Base-by-base conservation (phyloP, 2,113 vertebrate genomes). In the Larimichthys crocea region DNA sequence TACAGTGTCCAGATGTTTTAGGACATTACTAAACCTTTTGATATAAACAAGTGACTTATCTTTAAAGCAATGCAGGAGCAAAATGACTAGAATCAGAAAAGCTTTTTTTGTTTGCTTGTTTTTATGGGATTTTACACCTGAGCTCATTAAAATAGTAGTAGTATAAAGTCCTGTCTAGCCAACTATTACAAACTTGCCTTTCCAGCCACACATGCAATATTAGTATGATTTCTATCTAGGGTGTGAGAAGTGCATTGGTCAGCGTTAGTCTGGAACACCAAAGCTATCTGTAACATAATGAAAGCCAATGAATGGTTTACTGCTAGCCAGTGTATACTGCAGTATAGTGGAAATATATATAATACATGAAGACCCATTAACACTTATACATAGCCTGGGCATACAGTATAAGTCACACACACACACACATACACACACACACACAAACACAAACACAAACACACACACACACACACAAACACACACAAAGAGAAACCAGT, bases 401-500 rank as follows among this genome's bases (percentile, higher is more conserved):
- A 61, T n/a, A 64, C 10, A 31, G 72, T 69, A 42, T n/a, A 40
- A 40, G 7, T 82, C 16, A 56, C 49, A 0, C 53, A 20, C 55
- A 29, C 52, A n/a, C 50, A 9, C 50, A 53, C 50, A n/a, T 20
- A 20, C 57, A 15, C 19, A 63, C 60, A 50, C 50, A 53, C 19
- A 10, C 50, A 20, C 57, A 15, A 3, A 63, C 60, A 50, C 4
- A n/a, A n/a, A 26, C 26, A 72, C 55, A 62, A 53, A 67, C n/a
- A n/a, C 50, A 20, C 57, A 15, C 19, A 63, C 60, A 50, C 50
- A 53, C 19, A 10, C 50, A 20, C 57, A 15, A 3, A 63, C 60
- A 50, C 4, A 26, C 26, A 72, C 55, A 62, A 53, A 67, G 48
- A 73, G 26, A 80, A 70, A 61, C 5, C 31, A 26, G 62, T 53